Evolutionary conservation across 2,797 vertebrate species (phyloP), one percentile per base, ranked within the genome.

Genomic region (Sebastes umbrosus): DNA sequence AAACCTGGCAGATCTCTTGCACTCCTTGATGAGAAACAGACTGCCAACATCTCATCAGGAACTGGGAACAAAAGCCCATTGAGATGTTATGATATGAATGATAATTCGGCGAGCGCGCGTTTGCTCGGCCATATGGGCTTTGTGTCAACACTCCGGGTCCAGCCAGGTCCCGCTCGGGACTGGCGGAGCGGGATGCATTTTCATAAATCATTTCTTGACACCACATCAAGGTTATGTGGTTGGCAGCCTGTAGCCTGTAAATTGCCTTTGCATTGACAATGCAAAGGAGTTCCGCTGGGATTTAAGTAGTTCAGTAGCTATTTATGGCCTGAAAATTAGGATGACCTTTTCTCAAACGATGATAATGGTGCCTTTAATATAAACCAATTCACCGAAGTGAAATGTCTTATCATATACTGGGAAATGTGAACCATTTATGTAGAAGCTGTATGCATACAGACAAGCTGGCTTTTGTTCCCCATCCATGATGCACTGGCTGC

Each of bases 201-300:
- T 91, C 92, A 94, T 94, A 94, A 94, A 94, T 93, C 91, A 92
- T 92, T 92, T 91, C 80, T 87, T 91, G 91, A 94, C 94, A 93
- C 77, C 90, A 80, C 87, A 91, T 94, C 92, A 94, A 93, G 92
- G 89, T 90, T 92, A 93, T 86, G 84, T 69, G 85, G 85, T 78
- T 89, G 89, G 88, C 90, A 85, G 90, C 82, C 73, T 75, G 87
- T 76, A 82, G 90, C 83, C 84, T 83, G 90, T 88, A 92, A 90
- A 93, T 91, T 91, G 89, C 89, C 84, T 92, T 90, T 86, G 87
- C 89, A 83, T 90, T 93, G 91, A 84, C 89, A 84, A 93, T 88
- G 88, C 84, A 87, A 82, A 89, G 73, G 74, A 80, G 76, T 83
- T 85, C 86, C 69, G 0, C 52, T 52, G 88, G 85, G 89, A 91